Base-by-base conservation (phyloP, 2,888 invertebrate genomes). In the Bhutanitis thaidina region DNA sequence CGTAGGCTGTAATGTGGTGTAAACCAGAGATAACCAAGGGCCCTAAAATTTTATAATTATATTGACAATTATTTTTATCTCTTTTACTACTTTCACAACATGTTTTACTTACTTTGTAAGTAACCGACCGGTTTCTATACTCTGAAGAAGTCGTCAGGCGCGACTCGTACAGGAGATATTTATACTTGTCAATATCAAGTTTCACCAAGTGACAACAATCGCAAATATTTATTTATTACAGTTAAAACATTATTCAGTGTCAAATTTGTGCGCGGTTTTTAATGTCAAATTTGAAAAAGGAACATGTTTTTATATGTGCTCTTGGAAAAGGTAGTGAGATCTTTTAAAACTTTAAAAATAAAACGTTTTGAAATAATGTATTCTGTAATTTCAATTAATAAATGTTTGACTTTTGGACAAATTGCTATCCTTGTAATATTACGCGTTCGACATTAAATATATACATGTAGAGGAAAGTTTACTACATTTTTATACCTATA, bases 401-500 rank as follows among this genome's bases (percentile, higher is more conserved):
- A 34, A 12, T 34, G 12, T 13, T 34, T 5, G 3, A 20, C 20
- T 20, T 20, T 20, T 12, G 7, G n/a, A 20, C n/a, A 20, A 27
- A 39, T 27, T 9, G 29, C 5, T 30, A 15, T 32, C 32, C 32
- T 43, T 43, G 16, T 43, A 27, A 27, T 27, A 29, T 40, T 20
- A 40, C n/a, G 16, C 16, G 14, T n/a, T 41, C 15, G 27, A 27
- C 27, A 15, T 41, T 30, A 34, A 20, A 27, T 36, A 27, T 36
- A 14, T 27, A 15, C 25, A 25, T 10, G 27, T 44, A 35, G 27
- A 13, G 14, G 36, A 32, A 35, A 9, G 12, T 49, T 37, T 32
- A 43, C 49, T 47, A 56, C 47, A 36, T 52, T 46, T 50, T 46
- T 54, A 27, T 47, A 47, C 49, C 46, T 49, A 36, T 49, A 50